These are phyloP conservation scores for Pachyseris speciosa DNA, from an alignment of 64 coral and sea anemone genomes.

Conservation along the genomic window DNA sequence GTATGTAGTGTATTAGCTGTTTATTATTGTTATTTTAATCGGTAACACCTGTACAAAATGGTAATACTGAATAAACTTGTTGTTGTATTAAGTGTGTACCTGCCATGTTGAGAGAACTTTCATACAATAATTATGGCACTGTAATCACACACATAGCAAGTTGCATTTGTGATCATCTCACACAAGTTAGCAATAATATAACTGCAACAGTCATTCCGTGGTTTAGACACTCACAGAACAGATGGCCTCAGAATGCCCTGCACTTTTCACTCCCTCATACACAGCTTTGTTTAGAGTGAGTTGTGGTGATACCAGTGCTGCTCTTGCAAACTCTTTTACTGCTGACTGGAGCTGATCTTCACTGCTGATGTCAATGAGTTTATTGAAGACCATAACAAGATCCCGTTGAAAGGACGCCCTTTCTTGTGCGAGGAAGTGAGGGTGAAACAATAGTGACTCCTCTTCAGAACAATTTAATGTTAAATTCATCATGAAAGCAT, in stretches of 20 bases:
- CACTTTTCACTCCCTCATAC: slow-evolving; percentile 49
- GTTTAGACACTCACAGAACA: slow-evolving; percentile 41
- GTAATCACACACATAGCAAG: too few relatives aligned
- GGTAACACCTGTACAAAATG: too few relatives aligned
- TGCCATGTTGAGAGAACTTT: too few relatives aligned
- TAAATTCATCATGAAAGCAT: slow-evolving; percentile 65
- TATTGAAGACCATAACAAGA: slow-evolving; percentile 70
- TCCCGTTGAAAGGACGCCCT: slow-evolving; percentile 46
- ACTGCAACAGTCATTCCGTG: background rate
- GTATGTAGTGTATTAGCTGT: too few relatives aligned
- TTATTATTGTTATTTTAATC: too few relatives aligned
- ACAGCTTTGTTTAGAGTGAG: slow-evolving; percentile 57
- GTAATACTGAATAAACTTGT: too few relatives aligned
- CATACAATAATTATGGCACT: too few relatives aligned
- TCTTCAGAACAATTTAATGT: background rate
- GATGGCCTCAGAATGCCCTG: slow-evolving; percentile 47
- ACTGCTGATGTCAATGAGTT: slow-evolving; percentile 69
- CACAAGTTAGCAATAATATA: too few relatives aligned
- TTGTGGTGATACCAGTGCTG: slow-evolving; percentile 33
- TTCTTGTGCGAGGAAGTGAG: slow-evolving; percentile 23
- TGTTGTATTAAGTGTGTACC: too few relatives aligned
- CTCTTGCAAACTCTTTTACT: slow-evolving; percentile 31
- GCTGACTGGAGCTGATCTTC: slow-evolving; percentile 34
- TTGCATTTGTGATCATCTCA: too few relatives aligned
- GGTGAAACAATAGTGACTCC: slow-evolving; percentile 73